Percentiles rank a stretch among this genome's conserved stretches.
Evolutionary conservation across 2,888 invertebrate genomes (phyloP).

Genomic region (Biston betularia): DNA sequence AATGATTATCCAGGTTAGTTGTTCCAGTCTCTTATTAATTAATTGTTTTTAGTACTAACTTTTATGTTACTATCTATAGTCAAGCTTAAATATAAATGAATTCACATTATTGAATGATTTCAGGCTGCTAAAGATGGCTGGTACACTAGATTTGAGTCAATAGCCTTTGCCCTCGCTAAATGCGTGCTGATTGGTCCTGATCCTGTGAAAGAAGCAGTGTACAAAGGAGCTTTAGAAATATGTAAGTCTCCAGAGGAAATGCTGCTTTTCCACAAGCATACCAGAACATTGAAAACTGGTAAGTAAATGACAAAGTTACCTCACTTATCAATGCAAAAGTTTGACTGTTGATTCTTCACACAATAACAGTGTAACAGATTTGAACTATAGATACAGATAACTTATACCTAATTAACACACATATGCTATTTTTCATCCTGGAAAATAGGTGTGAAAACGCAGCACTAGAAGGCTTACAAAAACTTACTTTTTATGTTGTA

Average conservation of each 20-base stretch:
- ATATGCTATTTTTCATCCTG: no score
- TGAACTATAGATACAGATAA: no score
- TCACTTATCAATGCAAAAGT: not conserved
- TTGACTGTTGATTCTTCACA: not conserved
- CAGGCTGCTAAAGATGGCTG: conserved; percentile 81
- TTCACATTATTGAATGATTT: conserved; percentile 34
- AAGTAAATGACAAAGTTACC: conserved; percentile 17
- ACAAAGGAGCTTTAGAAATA: conserved; percentile 82
- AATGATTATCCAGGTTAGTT: conserved; percentile 69
- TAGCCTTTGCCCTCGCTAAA: conserved; percentile 88
- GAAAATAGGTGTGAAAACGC: no score
- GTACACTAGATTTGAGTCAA: conserved; percentile 84
- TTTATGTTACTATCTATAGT: not conserved
- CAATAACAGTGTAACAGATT: no score
- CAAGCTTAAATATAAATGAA: not conserved
- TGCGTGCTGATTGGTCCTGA: conserved; percentile 77
- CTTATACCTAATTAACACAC: no score
- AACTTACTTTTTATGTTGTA: no score
- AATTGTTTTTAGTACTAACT: no score
- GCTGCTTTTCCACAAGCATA: conserved; percentile 87
- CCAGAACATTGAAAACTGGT: conserved; percentile 82
- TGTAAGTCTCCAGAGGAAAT: conserved; percentile 88
- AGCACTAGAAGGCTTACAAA: no score
- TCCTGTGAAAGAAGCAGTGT: conserved; percentile 81
- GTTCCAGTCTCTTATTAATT: not conserved